Conservation (phyloP, 2,888 invertebrate genomes). For the Pandemis heparana region DNA sequence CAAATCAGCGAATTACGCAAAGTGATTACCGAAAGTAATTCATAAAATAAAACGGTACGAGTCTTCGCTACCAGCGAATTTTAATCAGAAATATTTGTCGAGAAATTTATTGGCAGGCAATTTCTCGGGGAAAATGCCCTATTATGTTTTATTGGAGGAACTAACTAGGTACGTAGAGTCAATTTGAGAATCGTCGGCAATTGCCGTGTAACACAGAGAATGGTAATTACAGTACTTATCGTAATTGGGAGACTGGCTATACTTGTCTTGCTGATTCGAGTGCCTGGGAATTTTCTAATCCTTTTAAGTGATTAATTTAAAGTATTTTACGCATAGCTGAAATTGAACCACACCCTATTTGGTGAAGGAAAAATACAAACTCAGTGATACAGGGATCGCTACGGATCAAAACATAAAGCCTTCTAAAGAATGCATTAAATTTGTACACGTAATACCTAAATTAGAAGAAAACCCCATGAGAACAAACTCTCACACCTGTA, state of each 20-base stretch:
- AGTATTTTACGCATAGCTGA: too few relatives aligned
- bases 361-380: too few relatives aligned
- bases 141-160: constrained; percentile 32
- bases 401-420: too few relatives aligned
- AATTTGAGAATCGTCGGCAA: constrained; percentile 22
- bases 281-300: constrained; percentile 22
- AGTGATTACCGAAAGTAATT: constrained; percentile 7
- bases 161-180: constrained; percentile 19
- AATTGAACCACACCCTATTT: too few relatives aligned
- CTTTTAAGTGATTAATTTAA: neutral
- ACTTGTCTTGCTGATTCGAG: neutral
- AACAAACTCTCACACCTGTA: neutral
- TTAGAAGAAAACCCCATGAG: neutral
- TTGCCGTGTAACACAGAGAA: constrained; percentile 18
- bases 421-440: too few relatives aligned
- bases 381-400: too few relatives aligned
- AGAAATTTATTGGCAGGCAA: constrained; percentile 11
- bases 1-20: constrained; percentile 9
- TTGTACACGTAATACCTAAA: too few relatives aligned
- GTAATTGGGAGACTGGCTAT: constrained; percentile 18
- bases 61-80: constrained; percentile 8
- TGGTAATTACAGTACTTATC: constrained; percentile 24
- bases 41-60: constrained; percentile 9
- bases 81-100: constrained; percentile 14
- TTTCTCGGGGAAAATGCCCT: constrained; percentile 18